Base-by-base conservation (phyloP, 2,113 vertebrate genomes). In the Polypterus senegalus region DNA sequence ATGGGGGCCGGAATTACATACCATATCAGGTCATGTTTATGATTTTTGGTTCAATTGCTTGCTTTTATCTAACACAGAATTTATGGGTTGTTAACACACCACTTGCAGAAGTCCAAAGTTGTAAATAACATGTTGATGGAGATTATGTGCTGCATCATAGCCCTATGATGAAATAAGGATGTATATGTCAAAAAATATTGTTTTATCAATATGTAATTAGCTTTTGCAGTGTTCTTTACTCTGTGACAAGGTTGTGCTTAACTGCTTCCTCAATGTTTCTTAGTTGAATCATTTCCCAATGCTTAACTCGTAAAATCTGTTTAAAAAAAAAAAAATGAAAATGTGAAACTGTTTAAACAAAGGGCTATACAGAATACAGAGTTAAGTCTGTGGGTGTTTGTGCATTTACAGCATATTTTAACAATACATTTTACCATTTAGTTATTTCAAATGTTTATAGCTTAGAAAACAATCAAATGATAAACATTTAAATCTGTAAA, bases 251-350 rank as follows among this genome's bases (percentile, higher is more conserved):
- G 9, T 84, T 71, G 3, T 91, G 81, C 9, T 67, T 69, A 9
- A 71, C 80, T 62, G 89, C 88, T 59, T 89, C 88, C 44, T 91
- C 88, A 1, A 92, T 81, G 65, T 85, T 81, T 61, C 66, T 11
- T 78, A 92, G 87, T 49, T 89, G 77, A 4, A 72, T 55, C 54
- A 80, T 76, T 58, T 89, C 2, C 88, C 89, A 92, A 47, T 71
- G 60, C 55, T 61, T 49, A 70, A 80, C 46, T 77, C 67, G 11
- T 46, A 55, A 4, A 69, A 65, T 75, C 80, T 70, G 71, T 75
- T 63, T 63, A 1, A 45, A 51, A 63, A 47, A 5, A 64, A 3
- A 47, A 70, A 65, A 27, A 7, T 27, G 6, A 5, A n/a, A n/a
- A 7, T 27, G 27, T 27, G 27, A 27, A 27, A 27, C 27, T 27